Base-by-base conservation (phyloP, 2,888 invertebrate genomes). In the Lasioglossum calceatum region DNA sequence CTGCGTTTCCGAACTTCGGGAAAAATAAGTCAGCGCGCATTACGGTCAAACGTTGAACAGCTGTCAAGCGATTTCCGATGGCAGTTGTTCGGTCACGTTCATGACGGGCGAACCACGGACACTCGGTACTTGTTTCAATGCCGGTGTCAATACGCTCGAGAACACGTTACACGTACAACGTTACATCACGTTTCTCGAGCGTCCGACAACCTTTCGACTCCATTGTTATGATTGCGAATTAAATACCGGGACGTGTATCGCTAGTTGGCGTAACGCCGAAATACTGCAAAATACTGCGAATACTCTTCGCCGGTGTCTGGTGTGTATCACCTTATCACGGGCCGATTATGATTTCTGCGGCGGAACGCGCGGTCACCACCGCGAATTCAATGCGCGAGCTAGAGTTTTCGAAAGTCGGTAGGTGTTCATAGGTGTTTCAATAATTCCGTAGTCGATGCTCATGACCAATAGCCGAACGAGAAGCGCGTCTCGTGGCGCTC, bases 121-220 rank as follows among this genome's bases (percentile, higher is more conserved):
- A 81, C 67, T 82, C 39, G 47, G 27, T 23, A 58, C 50, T 14
- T 27, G 74, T 76, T 73, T 64, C 54, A 76, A 77, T 73, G 81
- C 82, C 89, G 90, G 87, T 86, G 87, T 90, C 84, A 82, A 85
- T 85, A 84, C 47, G 76, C 71, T 67, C 58, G 85, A 39, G 70
- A 71, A 39, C 42, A 87, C 74, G 79, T 88, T 83, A 82, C 70
- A 67, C 77, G 84, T 85, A 78, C 84, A 84, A 82, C 80, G 84
- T 89, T 89, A 89, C 87, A 89, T 87, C 89, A 89, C 85, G 77
- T 82, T 70, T 79, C 75, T 32, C 70, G 74, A 84, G 71, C 77
- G 77, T 87, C 64, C 50, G 27, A 81, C 73, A 87, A 83, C 36
- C 73, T 58, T 47, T 71, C 50, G 44, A 77, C 81, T 78, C 84